Evolutionary conservation across 2,113 vertebrate genomes (phyloP), one percentile per base, ranked within the genome.

Genomic region (Plecturocebus donacophilus): DNA sequence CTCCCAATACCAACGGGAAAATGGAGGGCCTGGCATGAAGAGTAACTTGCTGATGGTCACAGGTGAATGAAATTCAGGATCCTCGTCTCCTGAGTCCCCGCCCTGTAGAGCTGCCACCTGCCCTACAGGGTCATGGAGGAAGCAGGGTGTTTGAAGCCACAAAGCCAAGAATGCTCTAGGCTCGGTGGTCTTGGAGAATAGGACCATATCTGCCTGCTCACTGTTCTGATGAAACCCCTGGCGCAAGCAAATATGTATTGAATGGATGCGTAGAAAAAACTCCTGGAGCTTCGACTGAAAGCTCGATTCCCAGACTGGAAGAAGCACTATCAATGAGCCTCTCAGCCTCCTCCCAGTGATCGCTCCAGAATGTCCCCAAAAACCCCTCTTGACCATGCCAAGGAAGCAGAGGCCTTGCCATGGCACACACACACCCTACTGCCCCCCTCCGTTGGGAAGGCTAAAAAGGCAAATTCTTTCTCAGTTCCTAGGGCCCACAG

Each of bases 1-100:
- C 54, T 91, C n/a, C 58, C 16, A 8, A 32, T 61, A 70, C 56
- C 86, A 82, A 70, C 58, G 54, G 47, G 30, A 42, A 82, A 94
- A 89, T 0, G 0, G 75, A 90, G 45, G 35, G 32, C 38, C 49
- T 77, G 27, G 30, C 73, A 70, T 3, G 52, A 13, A 86, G 11
- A 75, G 20, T 54, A n/a, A 52, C 20, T 79, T 87, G 35, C 35
- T 25, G 30, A 38, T 52, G 27, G 70, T 80, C 75, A 80, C 47
- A 76, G 19, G 54, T 86, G 80, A 90, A 87, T 45, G 81, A 38
- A 70, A 85, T n/a, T 82, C 35, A 42, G n/a, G n/a, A 61, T 68
- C 42, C 83, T 75, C 45, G 66, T 35, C 68, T 92, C 14, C 13
- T 61, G 52, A 71, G 11, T 80, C 42, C 21, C 12, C 90, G 54